Evolutionary conservation across 2,797 vertebrate species (phyloP).

Genomic region (Sebastiscus albofasciatus): DNA sequence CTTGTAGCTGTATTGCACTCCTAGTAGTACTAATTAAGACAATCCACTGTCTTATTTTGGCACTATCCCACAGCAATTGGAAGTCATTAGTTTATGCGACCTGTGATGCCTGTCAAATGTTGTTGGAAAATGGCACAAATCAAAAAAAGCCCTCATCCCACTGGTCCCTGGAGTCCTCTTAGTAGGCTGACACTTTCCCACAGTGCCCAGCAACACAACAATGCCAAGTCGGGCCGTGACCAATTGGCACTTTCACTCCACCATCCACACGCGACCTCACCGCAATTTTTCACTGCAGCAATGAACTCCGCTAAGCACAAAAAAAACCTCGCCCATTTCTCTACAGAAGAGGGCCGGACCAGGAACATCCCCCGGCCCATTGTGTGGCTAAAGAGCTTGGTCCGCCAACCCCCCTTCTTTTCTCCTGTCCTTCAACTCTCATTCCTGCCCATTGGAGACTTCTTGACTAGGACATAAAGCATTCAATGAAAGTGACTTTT

Average conservation of each 20-base stretch:
- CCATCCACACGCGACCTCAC: slow-evolving; percentile 97
- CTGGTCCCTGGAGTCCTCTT: slow-evolving; percentile 82
- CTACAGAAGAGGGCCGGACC: slow-evolving; percentile 72
- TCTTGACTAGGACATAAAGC: slow-evolving; percentile 94
- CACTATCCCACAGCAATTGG: slow-evolving; percentile 46
- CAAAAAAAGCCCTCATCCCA: slow-evolving; percentile 67
- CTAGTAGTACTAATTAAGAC: slow-evolving; percentile 2
- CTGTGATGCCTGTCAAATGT: slow-evolving; percentile 86
- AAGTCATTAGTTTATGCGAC: slow-evolving; percentile 73
- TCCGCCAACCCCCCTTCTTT: slow-evolving; percentile 80
- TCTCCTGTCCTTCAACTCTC: slow-evolving; percentile 91
- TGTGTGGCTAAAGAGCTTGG: slow-evolving; percentile 90
- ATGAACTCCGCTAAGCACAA: slow-evolving; percentile 89
- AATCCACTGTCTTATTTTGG: slow-evolving; percentile 15
- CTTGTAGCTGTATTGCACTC: not conserved
- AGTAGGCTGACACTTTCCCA: slow-evolving; percentile 97
- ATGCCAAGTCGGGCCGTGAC: slow-evolving; percentile 90
- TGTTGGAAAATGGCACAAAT: slow-evolving; percentile 87
- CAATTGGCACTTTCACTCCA: slow-evolving; percentile 94
- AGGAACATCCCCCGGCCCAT: slow-evolving; percentile 84
- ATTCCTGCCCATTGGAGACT: slow-evolving; percentile 89
- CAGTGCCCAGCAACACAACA: slow-evolving; percentile 89
- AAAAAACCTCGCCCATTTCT: slow-evolving; percentile 71
- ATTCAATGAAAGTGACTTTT: slow-evolving; percentile 98
- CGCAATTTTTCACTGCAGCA: slow-evolving; percentile 95